Evolutionary conservation across 2,113 vertebrate genomes (phyloP).

Genomic region (Etheostoma cragini): DNA sequence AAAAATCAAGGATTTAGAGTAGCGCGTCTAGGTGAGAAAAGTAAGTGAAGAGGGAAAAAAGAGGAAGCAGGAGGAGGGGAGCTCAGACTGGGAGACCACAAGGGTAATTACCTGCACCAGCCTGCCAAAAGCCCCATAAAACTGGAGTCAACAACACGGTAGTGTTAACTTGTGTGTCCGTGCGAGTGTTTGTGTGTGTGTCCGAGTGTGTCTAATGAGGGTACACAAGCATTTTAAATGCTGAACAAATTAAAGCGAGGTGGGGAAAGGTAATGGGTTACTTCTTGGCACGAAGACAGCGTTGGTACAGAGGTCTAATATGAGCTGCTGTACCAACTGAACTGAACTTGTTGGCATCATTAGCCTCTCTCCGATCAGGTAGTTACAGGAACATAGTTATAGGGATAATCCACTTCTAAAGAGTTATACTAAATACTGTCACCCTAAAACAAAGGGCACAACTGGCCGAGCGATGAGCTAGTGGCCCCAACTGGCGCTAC

Average conservation of each 20-base stretch:
- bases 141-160: conserved; percentile 81
- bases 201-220: conserved; percentile 72
- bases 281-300: conserved; percentile 57
- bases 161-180: conserved; percentile 77
- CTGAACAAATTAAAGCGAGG: conserved; percentile 74
- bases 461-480: no score
- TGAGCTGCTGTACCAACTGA: conserved; percentile 27
- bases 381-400: no score
- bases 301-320: conserved; percentile 43
- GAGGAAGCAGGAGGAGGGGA: conserved; percentile 54
- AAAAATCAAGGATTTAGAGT: conserved; percentile 25
- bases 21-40: conserved; percentile 58
- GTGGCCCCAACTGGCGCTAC: no score
- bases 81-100: conserved; percentile 78
- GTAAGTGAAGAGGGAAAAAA: conserved; percentile 37
- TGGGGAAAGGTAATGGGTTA: conserved; percentile 46
- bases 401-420: no score
- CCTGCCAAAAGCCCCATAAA: conserved; percentile 85
- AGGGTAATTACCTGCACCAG: conserved; percentile 82
- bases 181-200: conserved; percentile 58
- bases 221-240: conserved; percentile 74
- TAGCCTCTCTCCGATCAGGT: no score
- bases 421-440: no score
- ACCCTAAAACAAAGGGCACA: no score
- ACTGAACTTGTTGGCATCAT: conserved; percentile 34